phyloP scores from a whole-genome alignment of 2,888 invertebrate genomes.

The Pristionchus mayeri region DNA sequence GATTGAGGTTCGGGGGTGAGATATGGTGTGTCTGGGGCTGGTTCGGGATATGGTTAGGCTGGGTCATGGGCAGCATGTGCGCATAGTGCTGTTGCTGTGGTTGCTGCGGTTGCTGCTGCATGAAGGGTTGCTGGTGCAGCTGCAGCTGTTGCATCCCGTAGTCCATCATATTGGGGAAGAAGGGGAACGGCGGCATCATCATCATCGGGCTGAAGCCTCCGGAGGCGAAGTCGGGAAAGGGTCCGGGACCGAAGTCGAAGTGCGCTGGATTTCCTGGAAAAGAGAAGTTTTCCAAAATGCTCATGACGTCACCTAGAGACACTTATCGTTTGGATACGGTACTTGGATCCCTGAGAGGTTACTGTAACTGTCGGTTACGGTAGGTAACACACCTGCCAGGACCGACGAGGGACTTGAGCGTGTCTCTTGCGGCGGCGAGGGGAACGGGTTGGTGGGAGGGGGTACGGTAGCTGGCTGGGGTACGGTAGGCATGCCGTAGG shows the following conservation, averaged over 20 bases:
- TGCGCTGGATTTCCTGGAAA: too few relatives aligned
- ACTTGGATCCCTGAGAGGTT: too few relatives aligned
- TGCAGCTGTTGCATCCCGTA: not conserved
- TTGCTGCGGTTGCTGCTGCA: not conserved
- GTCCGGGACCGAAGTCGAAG: not conserved
- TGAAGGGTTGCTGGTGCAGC: not conserved
- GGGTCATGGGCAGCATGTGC: not conserved
- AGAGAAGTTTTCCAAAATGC: too few relatives aligned
- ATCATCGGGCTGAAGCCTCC: not conserved
- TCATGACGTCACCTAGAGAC: too few relatives aligned
- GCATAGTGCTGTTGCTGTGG: conserved; percentile 3
- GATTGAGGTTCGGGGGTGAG: too few relatives aligned
- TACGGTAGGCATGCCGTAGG: not conserved
- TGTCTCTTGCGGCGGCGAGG: conserved; percentile 31
- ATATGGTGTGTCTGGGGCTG: too few relatives aligned
- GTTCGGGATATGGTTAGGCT: too few relatives aligned
- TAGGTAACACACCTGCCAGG: too few relatives aligned
- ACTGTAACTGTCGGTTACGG: conserved; percentile 5
- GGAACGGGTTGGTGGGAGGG: not conserved
- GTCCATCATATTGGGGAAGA: conserved; percentile 23
- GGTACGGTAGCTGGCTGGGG: not conserved
- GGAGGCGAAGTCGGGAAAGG: not conserved
- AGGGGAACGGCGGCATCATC: not conserved
- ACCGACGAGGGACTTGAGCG: not conserved
- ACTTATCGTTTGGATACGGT: too few relatives aligned